phyloP scores from a whole-genome alignment of 2,113 vertebrate species.

The Rhinoderma darwinii region DNA sequence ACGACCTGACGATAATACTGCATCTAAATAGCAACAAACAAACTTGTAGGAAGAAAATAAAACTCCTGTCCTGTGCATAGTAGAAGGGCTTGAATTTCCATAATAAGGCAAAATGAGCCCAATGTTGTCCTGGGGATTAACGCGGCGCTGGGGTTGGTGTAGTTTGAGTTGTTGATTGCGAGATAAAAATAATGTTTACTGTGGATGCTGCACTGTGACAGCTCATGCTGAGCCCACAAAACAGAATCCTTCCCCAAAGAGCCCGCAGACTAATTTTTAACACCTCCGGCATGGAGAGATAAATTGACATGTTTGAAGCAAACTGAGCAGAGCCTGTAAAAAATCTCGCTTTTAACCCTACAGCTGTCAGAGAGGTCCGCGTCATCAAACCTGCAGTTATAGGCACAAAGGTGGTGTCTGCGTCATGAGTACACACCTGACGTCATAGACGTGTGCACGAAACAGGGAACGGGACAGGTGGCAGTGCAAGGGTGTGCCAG shows the following conservation, averaged over 20 bases:
- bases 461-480: not conserved
- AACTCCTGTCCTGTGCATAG: not conserved
- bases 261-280: conserved; percentile 31
- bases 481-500: not conserved
- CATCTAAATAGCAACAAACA: not conserved
- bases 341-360: not conserved
- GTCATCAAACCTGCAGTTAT: not conserved
- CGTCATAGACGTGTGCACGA: no score
- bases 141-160: not conserved
- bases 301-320: conserved; percentile 49
- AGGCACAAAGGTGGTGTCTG: not conserved
- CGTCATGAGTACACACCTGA: conserved; percentile 2
- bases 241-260: conserved; percentile 36
- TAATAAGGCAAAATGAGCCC: conserved; percentile 3
- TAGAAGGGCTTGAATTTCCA: not conserved
- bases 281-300: conserved; percentile 35
- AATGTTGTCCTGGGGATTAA: not conserved
- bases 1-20: not conserved
- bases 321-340: conserved; percentile 19
- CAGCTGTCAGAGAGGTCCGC: not conserved
- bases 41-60: not conserved
- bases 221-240: conserved; percentile 32
- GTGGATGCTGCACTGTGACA: conserved; percentile 32
- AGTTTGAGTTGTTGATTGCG: conserved; percentile 10
- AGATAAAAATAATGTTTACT: conserved; percentile 46